Base-by-base conservation (phyloP, 2,888 invertebrate species). In the Theretra japonica region DNA sequence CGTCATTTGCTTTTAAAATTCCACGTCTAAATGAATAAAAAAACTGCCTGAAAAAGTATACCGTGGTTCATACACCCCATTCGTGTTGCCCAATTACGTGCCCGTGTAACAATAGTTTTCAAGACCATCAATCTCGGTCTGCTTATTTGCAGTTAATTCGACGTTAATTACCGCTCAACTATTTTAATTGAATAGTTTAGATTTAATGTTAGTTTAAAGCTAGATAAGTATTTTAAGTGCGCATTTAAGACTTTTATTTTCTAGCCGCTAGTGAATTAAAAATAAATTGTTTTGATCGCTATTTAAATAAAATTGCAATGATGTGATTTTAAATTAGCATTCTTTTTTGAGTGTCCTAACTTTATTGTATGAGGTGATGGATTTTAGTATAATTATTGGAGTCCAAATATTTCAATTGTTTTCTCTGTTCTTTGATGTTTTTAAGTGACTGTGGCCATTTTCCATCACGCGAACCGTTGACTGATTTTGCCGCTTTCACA, bases 181-280 rank as follows among this genome's bases (percentile, higher is more conserved):
- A 69, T 69, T 69, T 69, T 56, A 69, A 69, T 69, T 69, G 68
- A 69, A 28, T 56, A n/a, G 28, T 69, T 69, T 53, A 69, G 56
- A 69, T 69, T 69, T 53, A 28, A 28, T 69, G 50, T 50, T 30
- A 25, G 48, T 53, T 53, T 28, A 69, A 50, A 69, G 53, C n/a
- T 53, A 53, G 68, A 68, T 68, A 56, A 53, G 53, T 30, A 53
- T 53, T 53, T 50, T 30, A 69, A 69, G 68, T 53, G 53, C 28
- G 50, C 6, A 17, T n/a, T 65, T 65, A 62, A 11, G 41, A 48
- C 41, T 65, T 58, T 58, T 65, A 59, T 59, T 59, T 28, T 58
- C 23, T 17, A 59, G 59, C 8, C 17, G n/a, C n/a, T n/a, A 53
- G 17, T 53, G 41, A 41, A 41, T 41, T 41, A 15, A 41, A 41